Conservation (phyloP, 2,888 invertebrate species). For the Pomacea canaliculata region DNA sequence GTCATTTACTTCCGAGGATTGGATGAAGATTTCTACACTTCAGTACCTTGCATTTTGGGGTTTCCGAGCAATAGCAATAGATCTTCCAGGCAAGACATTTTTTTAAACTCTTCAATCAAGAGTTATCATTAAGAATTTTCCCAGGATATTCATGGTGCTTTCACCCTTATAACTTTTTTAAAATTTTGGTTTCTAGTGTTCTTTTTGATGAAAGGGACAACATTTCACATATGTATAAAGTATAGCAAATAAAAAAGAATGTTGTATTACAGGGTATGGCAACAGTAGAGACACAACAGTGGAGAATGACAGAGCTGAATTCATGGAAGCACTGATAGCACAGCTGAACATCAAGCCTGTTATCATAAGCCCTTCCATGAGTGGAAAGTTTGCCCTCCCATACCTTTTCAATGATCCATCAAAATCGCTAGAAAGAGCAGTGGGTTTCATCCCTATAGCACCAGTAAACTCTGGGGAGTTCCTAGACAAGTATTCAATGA, state of each 20-base stretch:
- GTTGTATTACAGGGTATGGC: background rate
- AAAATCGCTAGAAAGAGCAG: constrained; percentile 42
- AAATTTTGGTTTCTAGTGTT: too few species aligned
- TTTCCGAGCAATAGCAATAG: constrained; percentile 70
- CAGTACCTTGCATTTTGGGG: constrained; percentile 69
- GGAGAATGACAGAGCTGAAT: constrained; percentile 39
- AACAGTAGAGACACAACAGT: constrained; percentile 28
- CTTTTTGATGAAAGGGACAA: too few species aligned
- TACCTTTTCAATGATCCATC: constrained; percentile 65
- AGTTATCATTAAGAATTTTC: too few species aligned
- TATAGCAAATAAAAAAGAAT: too few species aligned
- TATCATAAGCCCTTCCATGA: constrained; percentile 72
- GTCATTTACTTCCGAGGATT: constrained; percentile 70
- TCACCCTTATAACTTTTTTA: too few species aligned
- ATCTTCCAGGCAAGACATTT: constrained; percentile 69
- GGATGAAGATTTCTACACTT: constrained; percentile 70
- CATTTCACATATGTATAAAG: too few species aligned
- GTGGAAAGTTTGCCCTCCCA: constrained; percentile 70
- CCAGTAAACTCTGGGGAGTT: constrained; percentile 65
- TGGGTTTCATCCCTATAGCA: constrained; percentile 70
- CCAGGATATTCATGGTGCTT: too few species aligned
- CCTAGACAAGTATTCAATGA: constrained; percentile 40
- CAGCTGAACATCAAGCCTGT: constrained; percentile 58
- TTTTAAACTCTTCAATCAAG: too few species aligned
- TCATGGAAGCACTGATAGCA: constrained; percentile 60